Conservation (phyloP, 2,888 invertebrate species). For the Eupithecia inturbata region DNA sequence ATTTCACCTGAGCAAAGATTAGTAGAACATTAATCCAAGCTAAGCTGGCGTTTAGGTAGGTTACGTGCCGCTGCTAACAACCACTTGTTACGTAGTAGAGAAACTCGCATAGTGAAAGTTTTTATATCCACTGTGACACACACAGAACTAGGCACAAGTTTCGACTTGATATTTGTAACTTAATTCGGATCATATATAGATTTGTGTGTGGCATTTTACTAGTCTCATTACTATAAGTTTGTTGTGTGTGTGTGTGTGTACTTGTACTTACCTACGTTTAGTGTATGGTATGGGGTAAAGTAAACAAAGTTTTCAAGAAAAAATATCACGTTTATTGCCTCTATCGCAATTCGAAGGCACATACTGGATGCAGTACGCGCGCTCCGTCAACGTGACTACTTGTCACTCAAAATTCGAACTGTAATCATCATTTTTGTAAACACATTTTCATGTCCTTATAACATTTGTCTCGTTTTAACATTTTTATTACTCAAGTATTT, state of each 20-base stretch:
- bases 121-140: conserved; percentile 61
- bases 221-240: background rate
- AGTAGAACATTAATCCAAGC: conserved; percentile 40
- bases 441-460: conserved; percentile 65
- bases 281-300: conserved; percentile 52
- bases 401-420: conserved; percentile 66
- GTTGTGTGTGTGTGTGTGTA: conserved; percentile 4
- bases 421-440: conserved; percentile 52
- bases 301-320: conserved; percentile 61
- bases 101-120: conserved; percentile 77
- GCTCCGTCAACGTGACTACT: conserved; percentile 80
- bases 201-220: conserved; percentile 20
- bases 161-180: conserved; percentile 45
- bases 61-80: conserved; percentile 61
- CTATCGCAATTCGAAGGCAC: conserved; percentile 82
- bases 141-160: conserved; percentile 55
- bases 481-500: conserved; percentile 58
- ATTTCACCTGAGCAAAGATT: conserved; percentile 35
- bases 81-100: conserved; percentile 70
- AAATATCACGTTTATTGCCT: conserved; percentile 83
- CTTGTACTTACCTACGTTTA: conserved; percentile 34
- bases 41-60: conserved; percentile 47
- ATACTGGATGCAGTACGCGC: conserved; percentile 76
- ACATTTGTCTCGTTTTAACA: conserved; percentile 60
- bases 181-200: conserved; percentile 30